Evolutionary conservation across 2,797 vertebrate species (phyloP), one percentile per base, ranked within the genome.

Genomic region (Chromis chromis): DNA sequence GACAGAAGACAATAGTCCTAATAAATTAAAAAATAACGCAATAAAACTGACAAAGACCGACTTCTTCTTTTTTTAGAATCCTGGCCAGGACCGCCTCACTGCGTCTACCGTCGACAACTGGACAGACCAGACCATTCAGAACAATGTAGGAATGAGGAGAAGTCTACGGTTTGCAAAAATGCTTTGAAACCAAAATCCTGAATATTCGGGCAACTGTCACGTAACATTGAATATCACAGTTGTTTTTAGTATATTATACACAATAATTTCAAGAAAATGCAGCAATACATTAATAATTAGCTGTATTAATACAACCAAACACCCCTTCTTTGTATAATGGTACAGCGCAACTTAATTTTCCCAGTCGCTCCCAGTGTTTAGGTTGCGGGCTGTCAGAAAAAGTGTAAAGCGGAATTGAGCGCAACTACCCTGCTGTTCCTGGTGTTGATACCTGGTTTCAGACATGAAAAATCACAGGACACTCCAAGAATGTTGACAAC

Each of bases 71-170:
- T 73, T 44, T 39, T 19, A 59, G 65, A 74, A 55, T 33, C 17
- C 21, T 36, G 21, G 0, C 39, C 50, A 6, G 66, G 58, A 89
- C 79, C 85, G 83, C 79, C 89, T 79, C 31, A 57, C 54, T 42
- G 52, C 16, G 31, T 70, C 65, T 66, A 7, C 64, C 31, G 76
- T 70, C 48, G 86, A 89, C 88, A 87, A 85, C 88, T 89, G 73
- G 87, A 79, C 85, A 89, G 89, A 82, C 73, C 6, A 60, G 24
- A 78, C 89, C 71, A 90, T 10, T 68, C 9, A 3, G 67, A 46
- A 40, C 27, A 60, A 62, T 53, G 58, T 1, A 70, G 50, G 54
- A 64, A 79, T 73, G 28, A 68, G 46, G 64, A 14, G 12, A 19
- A 9, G 3, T 11, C 0, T 49, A 33, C 8, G 1, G 1, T 44